These are phyloP conservation scores for Diphyllodes magnificus DNA, from an alignment of 2,113 vertebrate genomes.

Conservation along the genomic window DNA sequence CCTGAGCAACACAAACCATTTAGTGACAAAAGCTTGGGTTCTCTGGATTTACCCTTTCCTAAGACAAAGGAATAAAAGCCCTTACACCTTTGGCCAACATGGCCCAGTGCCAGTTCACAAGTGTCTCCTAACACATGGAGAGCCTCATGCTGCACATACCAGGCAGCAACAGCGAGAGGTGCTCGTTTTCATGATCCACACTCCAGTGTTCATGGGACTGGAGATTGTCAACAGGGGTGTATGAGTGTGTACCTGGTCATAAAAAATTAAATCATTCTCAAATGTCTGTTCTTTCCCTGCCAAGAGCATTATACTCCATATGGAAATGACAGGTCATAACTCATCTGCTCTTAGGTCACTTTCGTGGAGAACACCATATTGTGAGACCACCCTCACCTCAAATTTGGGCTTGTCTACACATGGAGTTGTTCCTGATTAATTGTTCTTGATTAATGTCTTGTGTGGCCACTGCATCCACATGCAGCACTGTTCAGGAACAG, in stretches of 20 bases:
- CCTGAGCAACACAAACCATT: not conserved
- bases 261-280: constrained; percentile 10
- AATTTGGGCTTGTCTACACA: constrained; percentile 28
- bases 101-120: not conserved
- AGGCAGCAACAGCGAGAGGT: not conserved
- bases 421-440: constrained; percentile 17
- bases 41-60: not conserved
- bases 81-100: not conserved
- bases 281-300: not conserved
- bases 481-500: not conserved
- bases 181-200: not conserved
- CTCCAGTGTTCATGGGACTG: not conserved
- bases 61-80: not conserved
- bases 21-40: not conserved
- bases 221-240: not conserved
- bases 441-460: constrained; percentile 23
- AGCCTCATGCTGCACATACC: not conserved
- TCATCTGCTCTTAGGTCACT: not conserved
- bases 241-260: not conserved
- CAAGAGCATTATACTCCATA: not conserved
- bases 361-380: not conserved
- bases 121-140: not conserved
- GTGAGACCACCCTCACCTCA: constrained; percentile 31
- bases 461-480: constrained; percentile 11
- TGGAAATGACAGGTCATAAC: not conserved